A percentile compares a stretch with the other conserved stretches of the same genome.
Evolutionary conservation across 2,797 vertebrate species (phyloP).

Genomic region (Ceryle rudis): DNA sequence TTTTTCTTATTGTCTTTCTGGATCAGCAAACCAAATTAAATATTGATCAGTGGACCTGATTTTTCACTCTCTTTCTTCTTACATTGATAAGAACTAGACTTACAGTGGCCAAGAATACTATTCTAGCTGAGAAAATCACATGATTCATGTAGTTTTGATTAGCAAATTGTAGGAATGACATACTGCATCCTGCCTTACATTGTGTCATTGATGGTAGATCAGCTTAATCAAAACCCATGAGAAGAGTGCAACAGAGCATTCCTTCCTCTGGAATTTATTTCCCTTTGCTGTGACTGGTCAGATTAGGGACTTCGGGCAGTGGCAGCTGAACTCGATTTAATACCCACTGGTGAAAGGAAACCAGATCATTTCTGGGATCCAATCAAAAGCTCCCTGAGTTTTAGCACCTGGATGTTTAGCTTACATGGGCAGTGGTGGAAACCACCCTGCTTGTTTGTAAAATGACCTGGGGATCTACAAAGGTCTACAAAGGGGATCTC

Average conservation of each 20-base stretch:
- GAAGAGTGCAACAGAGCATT: neutral
- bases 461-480: neutral
- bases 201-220: neutral
- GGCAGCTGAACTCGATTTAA: neutral
- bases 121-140: neutral
- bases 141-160: neutral
- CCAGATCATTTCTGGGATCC: neutral
- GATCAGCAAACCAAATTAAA: neutral
- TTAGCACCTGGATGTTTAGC: neutral
- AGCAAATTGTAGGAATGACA: neutral
- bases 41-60: neutral
- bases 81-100: neutral
- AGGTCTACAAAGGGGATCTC: neutral
- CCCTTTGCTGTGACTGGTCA: neutral
- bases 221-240: neutral
- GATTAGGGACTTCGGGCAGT: neutral
- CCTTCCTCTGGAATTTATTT: neutral
- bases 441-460: neutral
- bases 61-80: neutral
- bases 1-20: slow-evolving; percentile 21
- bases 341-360: neutral
- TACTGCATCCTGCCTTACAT: neutral
- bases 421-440: neutral
- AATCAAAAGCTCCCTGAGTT: neutral
- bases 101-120: neutral